Conservation (phyloP, 2,113 vertebrate species). For the Tachysurus vachellii region DNA sequence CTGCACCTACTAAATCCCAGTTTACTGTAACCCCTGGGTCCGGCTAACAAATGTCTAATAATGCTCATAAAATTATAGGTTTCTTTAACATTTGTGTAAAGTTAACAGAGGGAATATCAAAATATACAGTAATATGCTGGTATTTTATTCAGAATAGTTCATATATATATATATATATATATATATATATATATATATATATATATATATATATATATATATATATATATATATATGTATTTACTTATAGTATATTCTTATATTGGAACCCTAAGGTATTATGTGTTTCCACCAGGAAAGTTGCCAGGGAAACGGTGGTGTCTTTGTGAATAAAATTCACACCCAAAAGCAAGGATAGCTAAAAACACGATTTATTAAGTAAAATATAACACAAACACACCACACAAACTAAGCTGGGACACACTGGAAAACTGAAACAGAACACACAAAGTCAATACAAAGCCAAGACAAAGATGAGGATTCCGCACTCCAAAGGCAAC, state of each 20-base stretch:
- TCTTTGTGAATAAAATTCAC: too few relatives aligned
- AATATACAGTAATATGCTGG: neutral
- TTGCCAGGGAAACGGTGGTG: too few relatives aligned
- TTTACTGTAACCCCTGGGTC: neutral
- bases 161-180: neutral
- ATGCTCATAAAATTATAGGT: neutral
- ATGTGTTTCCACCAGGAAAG: neutral
- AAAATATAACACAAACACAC: too few relatives aligned
- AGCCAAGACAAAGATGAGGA: too few relatives aligned
- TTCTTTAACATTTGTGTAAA: neutral
- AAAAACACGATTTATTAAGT: too few relatives aligned
- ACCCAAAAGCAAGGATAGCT: too few relatives aligned
- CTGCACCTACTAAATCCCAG: neutral
- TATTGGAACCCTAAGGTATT: neutral
- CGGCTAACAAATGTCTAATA: neutral
- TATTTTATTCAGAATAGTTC: neutral
- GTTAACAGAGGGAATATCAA: neutral
- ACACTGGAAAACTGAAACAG: too few relatives aligned
- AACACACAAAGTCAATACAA: too few relatives aligned
- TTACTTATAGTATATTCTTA: neutral
- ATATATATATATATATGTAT: too few relatives aligned
- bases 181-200: neutral
- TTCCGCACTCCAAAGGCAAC: too few relatives aligned
- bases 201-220: neutral
- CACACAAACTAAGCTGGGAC: too few relatives aligned